Evolutionary conservation across 2,113 vertebrate genomes (phyloP).

Genomic region (Jaculus jaculus): DNA sequence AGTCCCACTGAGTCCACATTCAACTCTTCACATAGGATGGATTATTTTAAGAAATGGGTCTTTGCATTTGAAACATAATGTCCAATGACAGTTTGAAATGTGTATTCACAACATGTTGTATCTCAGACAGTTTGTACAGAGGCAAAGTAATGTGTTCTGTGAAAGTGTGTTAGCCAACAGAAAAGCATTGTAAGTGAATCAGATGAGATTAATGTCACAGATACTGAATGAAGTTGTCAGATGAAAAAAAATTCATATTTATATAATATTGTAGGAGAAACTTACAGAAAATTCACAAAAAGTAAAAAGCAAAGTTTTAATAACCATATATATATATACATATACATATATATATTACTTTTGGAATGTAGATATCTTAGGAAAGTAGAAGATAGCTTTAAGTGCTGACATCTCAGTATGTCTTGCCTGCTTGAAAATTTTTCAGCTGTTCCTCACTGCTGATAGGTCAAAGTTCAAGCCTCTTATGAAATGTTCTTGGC

Average conservation of each 20-base stretch:
- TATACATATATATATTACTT: no score
- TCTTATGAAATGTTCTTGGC: not conserved
- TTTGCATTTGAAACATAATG: conserved; percentile 24
- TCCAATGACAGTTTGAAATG: conserved; percentile 55
- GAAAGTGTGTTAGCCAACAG: conserved; percentile 20
- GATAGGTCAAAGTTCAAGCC: conserved; percentile 34
- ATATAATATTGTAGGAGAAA: not conserved
- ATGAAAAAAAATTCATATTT: not conserved
- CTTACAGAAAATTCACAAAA: not conserved
- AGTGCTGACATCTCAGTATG: not conserved
- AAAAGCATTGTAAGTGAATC: not conserved
- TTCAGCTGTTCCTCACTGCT: not conserved
- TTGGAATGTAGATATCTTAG: not conserved
- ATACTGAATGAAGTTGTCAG: not conserved
- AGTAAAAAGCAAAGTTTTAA: not conserved
- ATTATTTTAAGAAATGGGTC: conserved; percentile 45
- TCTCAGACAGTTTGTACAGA: conserved; percentile 35
- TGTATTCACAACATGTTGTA: conserved; percentile 10
- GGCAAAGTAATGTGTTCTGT: not conserved
- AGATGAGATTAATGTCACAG: not conserved
- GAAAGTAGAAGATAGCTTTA: conserved; percentile 20
- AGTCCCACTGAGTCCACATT: not conserved
- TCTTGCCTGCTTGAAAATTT: conserved; percentile 42
- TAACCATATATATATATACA: not conserved
- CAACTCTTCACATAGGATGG: not conserved